Evolutionary conservation across 2,797 vertebrate species (phyloP), one percentile per base, ranked within the genome.

Genomic region (Remorina albescens): DNA sequence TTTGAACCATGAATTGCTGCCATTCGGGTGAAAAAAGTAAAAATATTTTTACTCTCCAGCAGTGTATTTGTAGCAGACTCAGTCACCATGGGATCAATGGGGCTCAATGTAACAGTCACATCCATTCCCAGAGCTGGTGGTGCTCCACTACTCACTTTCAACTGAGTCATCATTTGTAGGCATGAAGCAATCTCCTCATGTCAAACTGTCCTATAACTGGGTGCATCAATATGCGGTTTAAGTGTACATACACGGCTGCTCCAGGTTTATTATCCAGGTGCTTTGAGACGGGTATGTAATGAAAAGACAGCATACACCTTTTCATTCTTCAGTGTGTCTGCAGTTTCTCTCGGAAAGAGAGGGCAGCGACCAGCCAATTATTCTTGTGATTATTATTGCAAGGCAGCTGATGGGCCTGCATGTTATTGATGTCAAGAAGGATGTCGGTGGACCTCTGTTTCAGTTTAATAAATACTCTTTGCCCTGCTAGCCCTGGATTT

Each of bases 401-500:
- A 77, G 81, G 75, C 80, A 75, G 84, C 74, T 63, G 80, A 84
- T 80, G 74, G 67, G 66, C 64, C 73, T 62, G 72, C 19, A 6
- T 85, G 71, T 88, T 89, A 89, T 89, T 90, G 86, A 89, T 87
- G 86, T 89, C 80, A 46, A 76, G 41, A 67, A 88, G 82, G 71
- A 74, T 83, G 83, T 90, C 89, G 76, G 70, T 72, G 64, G 75
- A 84, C 82, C 81, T 84, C 78, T 58, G 78, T 89, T 89, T 82
- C 83, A 73, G 41, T 78, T 74, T 71, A 81, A 85, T 91, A 86
- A 91, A 91, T 84, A 82, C 83, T 89, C 81, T 82, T 76, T 87
- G 83, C 82, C 76, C 85, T 65, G 6, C 78, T 82, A 85, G 71
- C 75, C 71, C 76, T 75, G 84, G 82, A 79, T 88, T 85, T 87